These are phyloP conservation scores for Pedionomus torquatus DNA, from an alignment of 2,113 vertebrate genomes.

Conservation along the genomic window DNA sequence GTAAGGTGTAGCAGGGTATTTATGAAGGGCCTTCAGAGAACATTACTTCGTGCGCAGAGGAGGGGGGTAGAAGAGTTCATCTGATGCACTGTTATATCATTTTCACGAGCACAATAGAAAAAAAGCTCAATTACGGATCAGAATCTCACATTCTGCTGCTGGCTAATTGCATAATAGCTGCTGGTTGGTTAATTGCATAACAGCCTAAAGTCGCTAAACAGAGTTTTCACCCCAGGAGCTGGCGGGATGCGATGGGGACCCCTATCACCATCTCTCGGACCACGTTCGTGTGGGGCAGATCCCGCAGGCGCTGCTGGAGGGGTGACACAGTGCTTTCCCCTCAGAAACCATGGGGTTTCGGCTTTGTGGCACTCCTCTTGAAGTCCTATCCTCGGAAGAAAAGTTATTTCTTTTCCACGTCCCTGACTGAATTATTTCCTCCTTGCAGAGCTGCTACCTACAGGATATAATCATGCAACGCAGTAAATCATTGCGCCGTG, in stretches of 20 bases:
- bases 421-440: conserved; percentile 28
- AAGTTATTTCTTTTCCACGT: conserved; percentile 30
- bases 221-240: not conserved
- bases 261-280: not conserved
- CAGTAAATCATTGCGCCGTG: not conserved
- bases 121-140: not conserved
- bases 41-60: fast-evolving
- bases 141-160: not conserved
- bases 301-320: fast-evolving
- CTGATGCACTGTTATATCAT: fast-evolving
- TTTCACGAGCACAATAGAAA: not conserved
- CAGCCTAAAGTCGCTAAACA: fast-evolving
- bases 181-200: not conserved
- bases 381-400: not conserved
- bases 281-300: not conserved
- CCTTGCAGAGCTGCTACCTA: conserved; percentile 32
- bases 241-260: fast-evolving
- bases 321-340: not conserved
- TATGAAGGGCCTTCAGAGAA: not conserved
- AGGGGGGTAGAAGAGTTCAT: not conserved
- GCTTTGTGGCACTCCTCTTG: not conserved
- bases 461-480: not conserved
- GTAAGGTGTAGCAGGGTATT: not conserved
- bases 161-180: fast-evolving
- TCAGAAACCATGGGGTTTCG: fast-evolving